Base-by-base conservation (phyloP, 2,797 vertebrate genomes). In the Miichthys miiuy region DNA sequence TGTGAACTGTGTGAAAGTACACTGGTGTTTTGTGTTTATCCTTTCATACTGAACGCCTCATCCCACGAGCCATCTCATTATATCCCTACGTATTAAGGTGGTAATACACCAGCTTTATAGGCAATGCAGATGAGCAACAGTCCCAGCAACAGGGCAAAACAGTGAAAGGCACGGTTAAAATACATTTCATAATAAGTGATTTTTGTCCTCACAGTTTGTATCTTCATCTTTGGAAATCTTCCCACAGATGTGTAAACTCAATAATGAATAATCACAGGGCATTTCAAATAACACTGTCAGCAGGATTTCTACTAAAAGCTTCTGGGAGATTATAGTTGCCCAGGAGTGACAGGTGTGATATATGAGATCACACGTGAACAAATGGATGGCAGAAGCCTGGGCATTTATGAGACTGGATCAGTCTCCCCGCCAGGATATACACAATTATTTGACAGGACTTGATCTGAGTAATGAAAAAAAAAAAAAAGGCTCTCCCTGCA, bases 251-350 rank as follows among this genome's bases (percentile, higher is more conserved):
- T 75, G 55, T 74, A 86, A 88, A 88, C 87, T 69, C 48, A 54
- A 55, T 71, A 81, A 77, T 83, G 75, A 90, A 88, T 86, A 86
- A 90, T 90, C 71, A 79, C 66, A 56, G 50, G 50, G 56, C 69
- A 72, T 88, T 90, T 91, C 77, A 88, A 90, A 89, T 88, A 85
- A 92, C 80, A 79, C 78, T 80, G 78, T 85, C 80, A 81, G 78
- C 54, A 12, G 86, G 77, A 88, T 82, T 89, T 88, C 81, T 81
- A 64, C 83, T 90, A 86, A 89, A 91, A 90, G 86, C 80, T 58
- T 79, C 75, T 69, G 54, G 76, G 85, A 87, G 89, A 88, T 88
- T 84, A 88, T 52, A 75, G 75, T 74, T 79, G 75, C 83, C 69
- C 74, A 65, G 63, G 74, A 84, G 75, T 79, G 77, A 87, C 77